phyloP scores from a whole-genome alignment of 2,888 invertebrate species.

The Oxycera nigricornis region DNA sequence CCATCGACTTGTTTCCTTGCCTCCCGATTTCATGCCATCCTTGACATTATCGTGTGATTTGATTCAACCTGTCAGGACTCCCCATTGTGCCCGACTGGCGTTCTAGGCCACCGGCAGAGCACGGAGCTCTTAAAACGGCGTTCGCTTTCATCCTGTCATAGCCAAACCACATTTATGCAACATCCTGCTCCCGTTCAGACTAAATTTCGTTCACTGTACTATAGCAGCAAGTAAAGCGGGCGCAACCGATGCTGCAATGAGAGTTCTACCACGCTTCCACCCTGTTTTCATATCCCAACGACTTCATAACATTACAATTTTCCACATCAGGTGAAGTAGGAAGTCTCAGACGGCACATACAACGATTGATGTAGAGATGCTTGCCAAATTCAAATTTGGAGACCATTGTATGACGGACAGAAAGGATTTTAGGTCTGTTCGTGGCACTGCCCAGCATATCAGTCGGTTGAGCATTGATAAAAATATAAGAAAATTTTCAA shows the following conservation, averaged over 20 bases:
- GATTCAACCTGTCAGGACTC: no score
- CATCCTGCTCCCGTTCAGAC: not conserved
- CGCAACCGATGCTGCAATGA: not conserved
- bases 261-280: not conserved
- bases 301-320: constrained; percentile 25
- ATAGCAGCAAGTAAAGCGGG: not conserved
- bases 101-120: no score
- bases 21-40: no score
- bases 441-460: not conserved
- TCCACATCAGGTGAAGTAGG: constrained; percentile 30
- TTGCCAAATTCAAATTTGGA: not conserved
- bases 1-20: no score
- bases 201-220: not conserved
- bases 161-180: constrained; percentile 9
- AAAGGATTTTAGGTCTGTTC: not conserved
- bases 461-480: not conserved
- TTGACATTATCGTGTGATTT: no score
- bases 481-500: not conserved
- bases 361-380: not conserved
- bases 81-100: no score
- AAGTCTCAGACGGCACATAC: not conserved
- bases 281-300: not conserved
- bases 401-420: not conserved
- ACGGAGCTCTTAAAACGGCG: no score
- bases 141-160: constrained; percentile 15